Percentiles rank a stretch among this genome's conserved stretches.
phyloP scores from a whole-genome alignment of 2,888 invertebrate species.

The Emmelina monodactyla region DNA sequence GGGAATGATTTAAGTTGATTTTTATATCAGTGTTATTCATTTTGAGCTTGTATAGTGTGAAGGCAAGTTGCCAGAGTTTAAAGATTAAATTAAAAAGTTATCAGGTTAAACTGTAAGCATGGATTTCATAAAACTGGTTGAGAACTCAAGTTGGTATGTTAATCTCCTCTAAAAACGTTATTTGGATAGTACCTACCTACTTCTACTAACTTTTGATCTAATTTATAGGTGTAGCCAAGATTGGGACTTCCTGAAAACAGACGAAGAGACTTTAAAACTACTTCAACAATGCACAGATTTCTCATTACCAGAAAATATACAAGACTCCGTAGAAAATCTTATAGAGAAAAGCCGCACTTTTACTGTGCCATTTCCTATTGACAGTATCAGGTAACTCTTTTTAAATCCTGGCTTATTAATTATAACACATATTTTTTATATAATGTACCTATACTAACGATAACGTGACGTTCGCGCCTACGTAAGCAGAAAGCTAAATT shows the following conservation, averaged over 20 bases:
- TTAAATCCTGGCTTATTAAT: too few relatives aligned
- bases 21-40: too few relatives aligned
- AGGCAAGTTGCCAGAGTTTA: too few relatives aligned
- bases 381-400: constrained; percentile 41
- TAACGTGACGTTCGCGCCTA: too few relatives aligned
- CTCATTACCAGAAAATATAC: constrained; percentile 23
- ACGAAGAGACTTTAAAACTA: constrained; percentile 48
- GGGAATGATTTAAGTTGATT: too few relatives aligned
- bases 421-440: too few relatives aligned
- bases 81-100: too few relatives aligned
- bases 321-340: constrained; percentile 30
- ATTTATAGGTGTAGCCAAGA: constrained; percentile 49
- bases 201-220: not conserved
- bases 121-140: too few relatives aligned
- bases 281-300: constrained; percentile 36
- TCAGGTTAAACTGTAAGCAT: too few relatives aligned
- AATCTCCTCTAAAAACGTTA: not conserved
- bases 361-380: constrained; percentile 38
- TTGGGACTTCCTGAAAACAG: constrained; percentile 54
- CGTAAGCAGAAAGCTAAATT: too few relatives aligned
- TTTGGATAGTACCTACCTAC: not conserved
- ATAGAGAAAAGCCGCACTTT: constrained; percentile 36
- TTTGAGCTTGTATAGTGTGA: too few relatives aligned
- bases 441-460: too few relatives aligned
- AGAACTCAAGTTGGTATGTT: not conserved